Percentiles rank a stretch among this genome's conserved stretches.
These are phyloP conservation scores for Mystacornis crossleyi DNA, from an alignment of 2,113 vertebrate species.

Conservation along the genomic window DNA sequence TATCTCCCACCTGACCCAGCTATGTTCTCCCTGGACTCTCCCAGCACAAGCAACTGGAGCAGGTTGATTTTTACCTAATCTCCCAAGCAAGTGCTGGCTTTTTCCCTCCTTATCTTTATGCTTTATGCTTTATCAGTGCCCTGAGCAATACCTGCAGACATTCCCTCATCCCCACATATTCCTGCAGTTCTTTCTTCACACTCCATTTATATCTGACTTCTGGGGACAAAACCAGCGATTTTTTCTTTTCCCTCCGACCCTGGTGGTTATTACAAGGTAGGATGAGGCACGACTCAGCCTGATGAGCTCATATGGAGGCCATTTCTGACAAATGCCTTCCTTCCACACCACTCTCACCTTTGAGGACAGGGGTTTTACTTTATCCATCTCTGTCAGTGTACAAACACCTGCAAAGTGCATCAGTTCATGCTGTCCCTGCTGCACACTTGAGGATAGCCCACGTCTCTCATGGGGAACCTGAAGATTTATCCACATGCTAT, in stretches of 20 bases:
- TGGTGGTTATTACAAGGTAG: background rate
- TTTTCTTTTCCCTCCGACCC: background rate
- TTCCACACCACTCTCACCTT: background rate
- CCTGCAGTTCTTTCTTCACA: background rate
- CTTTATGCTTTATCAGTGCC: background rate
- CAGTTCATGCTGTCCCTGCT: background rate
- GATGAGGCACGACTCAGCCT: background rate
- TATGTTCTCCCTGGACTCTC: background rate
- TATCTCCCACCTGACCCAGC: background rate
- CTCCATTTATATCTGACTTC: background rate
- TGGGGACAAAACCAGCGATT: background rate
- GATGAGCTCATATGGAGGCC: background rate
- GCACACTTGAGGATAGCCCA: background rate
- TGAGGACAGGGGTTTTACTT: background rate
- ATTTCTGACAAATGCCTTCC: background rate
- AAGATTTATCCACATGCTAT: background rate
- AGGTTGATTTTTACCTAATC: background rate
- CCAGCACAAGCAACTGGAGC: background rate
- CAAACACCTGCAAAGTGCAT: background rate
- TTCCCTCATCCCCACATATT: background rate
- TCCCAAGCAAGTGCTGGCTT: background rate
- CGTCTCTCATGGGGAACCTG: rapidly evolving
- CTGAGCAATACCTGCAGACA: background rate
- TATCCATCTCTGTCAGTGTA: background rate
- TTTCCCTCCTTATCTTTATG: background rate